Evolutionary conservation across 2,113 vertebrate genomes (phyloP).

Genomic region (Anoura caudifer): DNA sequence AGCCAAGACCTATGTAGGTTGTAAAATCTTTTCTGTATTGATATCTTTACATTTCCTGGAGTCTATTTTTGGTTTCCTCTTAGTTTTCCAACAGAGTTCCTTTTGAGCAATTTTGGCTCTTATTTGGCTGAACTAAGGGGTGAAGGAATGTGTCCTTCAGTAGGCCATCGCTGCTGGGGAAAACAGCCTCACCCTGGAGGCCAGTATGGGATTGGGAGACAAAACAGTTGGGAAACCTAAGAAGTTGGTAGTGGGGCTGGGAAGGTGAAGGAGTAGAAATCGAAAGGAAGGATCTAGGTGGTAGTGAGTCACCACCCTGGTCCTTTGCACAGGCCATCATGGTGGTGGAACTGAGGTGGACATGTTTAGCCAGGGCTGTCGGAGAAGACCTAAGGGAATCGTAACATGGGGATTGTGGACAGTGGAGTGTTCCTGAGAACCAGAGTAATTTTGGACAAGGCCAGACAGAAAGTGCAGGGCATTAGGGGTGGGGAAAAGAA

Average conservation of each 20-base stretch:
- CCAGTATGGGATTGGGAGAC: neutral
- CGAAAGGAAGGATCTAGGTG: neutral
- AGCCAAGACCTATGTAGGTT: neutral
- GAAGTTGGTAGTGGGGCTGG: neutral
- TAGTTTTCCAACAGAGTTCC: neutral
- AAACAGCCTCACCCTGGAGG: neutral
- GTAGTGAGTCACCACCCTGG: accelerated
- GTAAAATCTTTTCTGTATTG: neutral
- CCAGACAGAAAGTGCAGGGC: neutral
- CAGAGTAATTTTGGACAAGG: neutral
- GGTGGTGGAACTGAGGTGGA: neutral
- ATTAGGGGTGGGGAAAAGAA: neutral
- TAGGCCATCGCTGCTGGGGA: neutral
- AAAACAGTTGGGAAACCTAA: neutral
- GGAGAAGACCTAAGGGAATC: neutral
- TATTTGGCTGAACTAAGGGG: neutral
- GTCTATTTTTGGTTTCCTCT: neutral
- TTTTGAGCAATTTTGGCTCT: neutral
- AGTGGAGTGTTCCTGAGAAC: neutral
- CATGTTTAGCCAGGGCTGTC: neutral
- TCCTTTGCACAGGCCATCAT: neutral
- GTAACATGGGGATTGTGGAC: neutral
- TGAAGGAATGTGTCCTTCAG: neutral
- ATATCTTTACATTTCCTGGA: neutral
- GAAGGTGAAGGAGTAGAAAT: neutral